Evolutionary conservation across 2,113 vertebrate species (phyloP).

Genomic region (Cryptomyrus ogoouensis): DNA sequence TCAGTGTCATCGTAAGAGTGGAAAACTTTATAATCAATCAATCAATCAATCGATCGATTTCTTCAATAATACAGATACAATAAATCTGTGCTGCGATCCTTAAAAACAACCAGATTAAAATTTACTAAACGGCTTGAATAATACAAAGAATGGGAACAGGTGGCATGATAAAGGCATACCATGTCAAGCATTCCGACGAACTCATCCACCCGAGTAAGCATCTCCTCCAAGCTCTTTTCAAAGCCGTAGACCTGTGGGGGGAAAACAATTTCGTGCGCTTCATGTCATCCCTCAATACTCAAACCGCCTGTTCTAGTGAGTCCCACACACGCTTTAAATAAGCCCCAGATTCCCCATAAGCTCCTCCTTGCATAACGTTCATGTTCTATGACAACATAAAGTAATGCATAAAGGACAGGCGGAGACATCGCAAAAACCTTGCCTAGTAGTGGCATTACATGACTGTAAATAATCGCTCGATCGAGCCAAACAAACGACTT

Average conservation of each 20-base stretch:
- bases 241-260: conserved; percentile 65
- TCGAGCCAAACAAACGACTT: not conserved
- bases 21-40: not conserved
- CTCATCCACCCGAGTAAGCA: conserved; percentile 88
- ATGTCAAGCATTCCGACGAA: conserved; percentile 95
- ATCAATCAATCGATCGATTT: not conserved
- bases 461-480: not conserved
- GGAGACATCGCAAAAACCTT: not conserved
- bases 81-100: not conserved
- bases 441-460: not conserved
- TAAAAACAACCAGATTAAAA: not conserved
- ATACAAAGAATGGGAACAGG: not conserved
- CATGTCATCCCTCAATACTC: not conserved
- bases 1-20: not conserved
- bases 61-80: not conserved
- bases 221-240: conserved; percentile 81
- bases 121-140: not conserved
- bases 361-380: not conserved
- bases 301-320: not conserved
- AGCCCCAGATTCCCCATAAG: not conserved
- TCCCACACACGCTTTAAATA: not conserved
- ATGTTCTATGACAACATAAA: not conserved
- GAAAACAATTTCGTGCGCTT: not conserved
- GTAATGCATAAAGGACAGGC: not conserved
- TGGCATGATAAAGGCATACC: conserved; percentile 49